Conservation (phyloP, 2,888 invertebrate species). For the Drosophila neotestacea region DNA sequence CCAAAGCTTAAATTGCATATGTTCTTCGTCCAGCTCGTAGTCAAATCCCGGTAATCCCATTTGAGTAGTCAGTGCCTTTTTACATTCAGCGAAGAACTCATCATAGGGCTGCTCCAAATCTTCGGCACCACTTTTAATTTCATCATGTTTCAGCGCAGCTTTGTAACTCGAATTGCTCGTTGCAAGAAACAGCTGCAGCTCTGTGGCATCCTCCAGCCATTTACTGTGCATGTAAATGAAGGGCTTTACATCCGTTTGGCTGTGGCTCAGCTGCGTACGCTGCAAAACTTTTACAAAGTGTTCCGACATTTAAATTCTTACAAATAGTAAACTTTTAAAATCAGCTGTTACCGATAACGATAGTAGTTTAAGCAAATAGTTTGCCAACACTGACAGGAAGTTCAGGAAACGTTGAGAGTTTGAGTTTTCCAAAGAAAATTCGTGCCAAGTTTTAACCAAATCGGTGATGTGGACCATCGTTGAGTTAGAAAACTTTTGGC, state of each 20-base stretch:
- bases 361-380: not conserved
- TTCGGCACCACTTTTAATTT: conserved; percentile 64
- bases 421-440: no score
- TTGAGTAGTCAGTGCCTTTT: conserved; percentile 65
- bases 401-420: no score
- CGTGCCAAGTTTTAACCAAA: no score
- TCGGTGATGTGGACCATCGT: no score
- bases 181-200: conserved; percentile 57
- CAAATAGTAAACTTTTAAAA: conserved; percentile 1
- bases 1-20: conserved; percentile 57
- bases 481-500: no score
- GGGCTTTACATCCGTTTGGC: conserved; percentile 56
- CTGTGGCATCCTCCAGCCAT: conserved; percentile 57
- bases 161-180: conserved; percentile 50
- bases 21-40: conserved; percentile 64
- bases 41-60: conserved; percentile 67
- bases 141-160: conserved; percentile 56
- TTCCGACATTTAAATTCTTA: conserved; percentile 8
- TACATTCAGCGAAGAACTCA: conserved; percentile 69
- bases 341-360: conserved; percentile 30
- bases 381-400: no score
- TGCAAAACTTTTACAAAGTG: conserved; percentile 53
- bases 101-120: conserved; percentile 72
- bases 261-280: conserved; percentile 46
- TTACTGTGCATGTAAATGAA: conserved; percentile 61